Percentiles rank a stretch among this genome's conserved stretches.
These are phyloP conservation scores for Pteronotus mesoamericanus DNA, from an alignment of 2,797 vertebrate species.

Conservation along the genomic window DNA sequence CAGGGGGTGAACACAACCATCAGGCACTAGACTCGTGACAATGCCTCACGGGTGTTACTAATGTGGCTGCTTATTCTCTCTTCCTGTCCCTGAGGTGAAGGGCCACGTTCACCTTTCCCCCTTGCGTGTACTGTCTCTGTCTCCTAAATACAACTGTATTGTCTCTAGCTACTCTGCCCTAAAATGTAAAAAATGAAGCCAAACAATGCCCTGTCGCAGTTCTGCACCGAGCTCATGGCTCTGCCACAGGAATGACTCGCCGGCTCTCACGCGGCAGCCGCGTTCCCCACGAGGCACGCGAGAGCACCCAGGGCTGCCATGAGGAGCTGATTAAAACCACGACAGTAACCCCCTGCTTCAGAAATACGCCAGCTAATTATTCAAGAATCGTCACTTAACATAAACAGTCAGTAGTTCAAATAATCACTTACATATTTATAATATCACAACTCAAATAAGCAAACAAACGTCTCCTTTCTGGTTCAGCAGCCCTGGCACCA, in stretches of 20 bases:
- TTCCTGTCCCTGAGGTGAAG: not conserved
- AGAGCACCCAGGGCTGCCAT: conserved; percentile 51
- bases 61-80: not conserved
- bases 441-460: conserved; percentile 44
- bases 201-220: not conserved
- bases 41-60: not conserved
- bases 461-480: conserved; percentile 63
- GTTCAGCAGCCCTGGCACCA: not conserved
- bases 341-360: conserved; percentile 67
- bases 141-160: not conserved
- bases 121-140: not conserved
- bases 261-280: not conserved
- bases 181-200: not conserved
- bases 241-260: not conserved
- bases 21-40: not conserved
- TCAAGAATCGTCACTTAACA: conserved; percentile 74
- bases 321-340: conserved; percentile 81
- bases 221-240: not conserved
- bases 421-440: conserved; percentile 75
- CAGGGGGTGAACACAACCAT: not conserved
- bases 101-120: not conserved
- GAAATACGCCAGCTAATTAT: conserved; percentile 73
- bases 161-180: not conserved
- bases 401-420: conserved; percentile 75
- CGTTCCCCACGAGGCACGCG: not conserved